Conservation (phyloP, 2,888 invertebrate species). For the Vesta saturnalis region DNA sequence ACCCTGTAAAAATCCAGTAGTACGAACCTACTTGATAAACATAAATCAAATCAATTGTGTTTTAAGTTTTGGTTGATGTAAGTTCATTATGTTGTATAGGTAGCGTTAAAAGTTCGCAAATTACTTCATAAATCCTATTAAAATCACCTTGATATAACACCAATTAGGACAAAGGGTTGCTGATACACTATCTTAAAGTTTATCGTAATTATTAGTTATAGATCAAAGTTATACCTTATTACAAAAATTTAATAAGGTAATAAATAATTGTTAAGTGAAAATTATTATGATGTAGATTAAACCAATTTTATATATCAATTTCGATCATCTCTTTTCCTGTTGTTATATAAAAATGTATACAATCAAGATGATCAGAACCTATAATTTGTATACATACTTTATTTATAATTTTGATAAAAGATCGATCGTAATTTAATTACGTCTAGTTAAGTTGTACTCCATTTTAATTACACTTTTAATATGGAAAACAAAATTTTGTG, state of each 20-base stretch:
- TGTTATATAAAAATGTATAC: neutral
- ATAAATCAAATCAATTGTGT: too few relatives aligned
- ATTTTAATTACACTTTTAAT: neutral
- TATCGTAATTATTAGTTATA: slow-evolving; percentile 25
- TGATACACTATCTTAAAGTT: too few relatives aligned
- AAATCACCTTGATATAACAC: too few relatives aligned
- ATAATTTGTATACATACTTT: slow-evolving; percentile 9
- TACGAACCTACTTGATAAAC: too few relatives aligned
- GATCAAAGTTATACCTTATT: slow-evolving; percentile 11
- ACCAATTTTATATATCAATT: neutral
- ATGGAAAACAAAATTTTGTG: neutral
- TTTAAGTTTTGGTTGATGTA: too few relatives aligned
- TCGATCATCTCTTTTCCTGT: slow-evolving; percentile 2
- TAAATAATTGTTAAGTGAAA: slow-evolving; percentile 8
- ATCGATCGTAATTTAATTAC: neutral
- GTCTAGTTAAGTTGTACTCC: too few relatives aligned
- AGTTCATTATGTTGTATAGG: too few relatives aligned
- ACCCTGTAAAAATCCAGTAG: too few relatives aligned
- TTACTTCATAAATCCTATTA: too few relatives aligned
- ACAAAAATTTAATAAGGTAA: slow-evolving; percentile 3
- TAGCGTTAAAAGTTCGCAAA: too few relatives aligned
- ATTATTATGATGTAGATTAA: slow-evolving; percentile 4
- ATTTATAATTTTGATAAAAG: neutral
- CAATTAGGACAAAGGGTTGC: too few relatives aligned
- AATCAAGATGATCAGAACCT: neutral